Evolutionary conservation across 2,888 invertebrate genomes (phyloP).

Genomic region (Euzophera pinguis): DNA sequence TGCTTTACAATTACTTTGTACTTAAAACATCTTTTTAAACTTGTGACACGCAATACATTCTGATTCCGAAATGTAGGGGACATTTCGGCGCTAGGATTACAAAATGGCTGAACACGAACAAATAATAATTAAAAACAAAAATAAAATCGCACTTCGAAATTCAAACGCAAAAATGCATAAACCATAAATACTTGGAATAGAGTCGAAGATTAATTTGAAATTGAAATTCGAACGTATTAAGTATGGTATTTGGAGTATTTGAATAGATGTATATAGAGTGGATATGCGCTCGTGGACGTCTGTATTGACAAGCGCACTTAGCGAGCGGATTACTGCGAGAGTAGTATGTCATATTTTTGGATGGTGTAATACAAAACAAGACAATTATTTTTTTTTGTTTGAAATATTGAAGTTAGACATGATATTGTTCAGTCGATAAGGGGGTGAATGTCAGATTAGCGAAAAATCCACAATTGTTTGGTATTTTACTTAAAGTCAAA

Average conservation of each 20-base stretch:
- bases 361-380: constrained; percentile 33
- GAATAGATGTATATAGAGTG: constrained; percentile 47
- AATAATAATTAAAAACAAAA: constrained; percentile 50
- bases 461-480: no score
- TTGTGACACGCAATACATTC: not conserved
- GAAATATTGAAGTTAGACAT: no score
- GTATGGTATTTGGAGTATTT: constrained; percentile 38
- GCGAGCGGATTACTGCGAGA: constrained; percentile 56
- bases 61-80: no score
- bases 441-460: no score
- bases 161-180: constrained; percentile 13
- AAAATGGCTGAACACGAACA: constrained; percentile 55
- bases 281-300: constrained; percentile 35
- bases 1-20: no score
- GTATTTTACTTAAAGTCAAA: no score
- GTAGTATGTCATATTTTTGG: constrained; percentile 33
- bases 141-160: constrained; percentile 25
- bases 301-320: constrained; percentile 72
- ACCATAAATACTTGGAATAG: constrained; percentile 22
- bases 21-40: no score
- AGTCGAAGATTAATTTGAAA: constrained; percentile 9
- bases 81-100: constrained; percentile 59
- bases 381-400: not conserved
- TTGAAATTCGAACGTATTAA: not conserved
- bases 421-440: no score